Conservation (phyloP, 2,797 vertebrate species). For the Spinus olivaceus region DNA sequence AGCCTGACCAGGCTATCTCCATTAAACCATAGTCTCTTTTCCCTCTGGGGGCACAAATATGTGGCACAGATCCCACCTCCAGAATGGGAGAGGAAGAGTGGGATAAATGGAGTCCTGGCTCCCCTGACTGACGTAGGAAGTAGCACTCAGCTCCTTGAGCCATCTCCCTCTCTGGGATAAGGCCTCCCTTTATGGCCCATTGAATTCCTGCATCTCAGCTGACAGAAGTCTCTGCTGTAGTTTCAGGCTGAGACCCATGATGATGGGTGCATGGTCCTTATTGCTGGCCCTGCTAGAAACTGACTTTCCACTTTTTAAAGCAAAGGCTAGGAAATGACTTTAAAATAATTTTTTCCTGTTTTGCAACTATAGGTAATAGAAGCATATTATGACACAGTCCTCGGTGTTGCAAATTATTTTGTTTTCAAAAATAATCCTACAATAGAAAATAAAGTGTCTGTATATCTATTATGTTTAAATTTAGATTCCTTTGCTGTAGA, state of each 20-base stretch:
- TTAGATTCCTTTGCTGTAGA: neutral
- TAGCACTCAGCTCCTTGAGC: neutral
- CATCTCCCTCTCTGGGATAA: neutral
- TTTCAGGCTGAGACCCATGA: neutral
- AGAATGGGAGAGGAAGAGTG: neutral
- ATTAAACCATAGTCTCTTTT: neutral
- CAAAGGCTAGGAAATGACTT: neutral
- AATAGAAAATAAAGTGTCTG: neutral
- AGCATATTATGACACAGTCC: neutral
- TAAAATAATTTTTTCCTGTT: neutral
- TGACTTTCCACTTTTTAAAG: neutral
- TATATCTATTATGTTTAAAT: neutral
- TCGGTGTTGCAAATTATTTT: neutral
- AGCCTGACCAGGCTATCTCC: neutral
- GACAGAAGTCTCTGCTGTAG: neutral
- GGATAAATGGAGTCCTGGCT: neutral
- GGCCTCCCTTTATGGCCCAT: neutral
- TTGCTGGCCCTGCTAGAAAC: neutral
- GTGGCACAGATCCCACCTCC: conserved; percentile 5
- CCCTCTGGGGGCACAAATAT: conserved; percentile 18
- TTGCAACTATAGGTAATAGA: neutral
- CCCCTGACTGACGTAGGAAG: neutral
- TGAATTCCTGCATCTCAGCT: neutral
- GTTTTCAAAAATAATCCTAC: neutral
- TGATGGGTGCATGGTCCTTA: neutral